Conservation (phyloP, 2,113 vertebrate species). For the Cathartes aura region DNA sequence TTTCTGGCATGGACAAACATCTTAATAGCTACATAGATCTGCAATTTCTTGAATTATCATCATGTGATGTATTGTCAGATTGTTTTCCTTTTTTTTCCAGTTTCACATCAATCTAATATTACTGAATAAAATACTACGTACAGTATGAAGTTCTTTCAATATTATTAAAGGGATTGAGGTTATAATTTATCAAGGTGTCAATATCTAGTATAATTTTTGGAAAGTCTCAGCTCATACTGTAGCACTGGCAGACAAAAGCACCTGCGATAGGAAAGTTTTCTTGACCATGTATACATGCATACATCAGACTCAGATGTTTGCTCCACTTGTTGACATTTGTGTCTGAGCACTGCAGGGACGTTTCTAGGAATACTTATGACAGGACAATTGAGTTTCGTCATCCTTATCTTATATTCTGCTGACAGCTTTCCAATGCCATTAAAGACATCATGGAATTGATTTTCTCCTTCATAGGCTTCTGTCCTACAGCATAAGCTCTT, state of each 20-base stretch:
- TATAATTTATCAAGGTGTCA: not conserved
- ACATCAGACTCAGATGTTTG: not conserved
- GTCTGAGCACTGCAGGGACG: not conserved
- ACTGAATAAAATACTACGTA: not conserved
- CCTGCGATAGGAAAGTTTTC: not conserved
- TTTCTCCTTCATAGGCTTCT: slow-evolving; percentile 17
- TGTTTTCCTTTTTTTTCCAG: not conserved
- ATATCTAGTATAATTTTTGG: not conserved
- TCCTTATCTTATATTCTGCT: not conserved
- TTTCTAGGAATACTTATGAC: not conserved
- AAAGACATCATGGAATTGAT: slow-evolving; percentile 11
- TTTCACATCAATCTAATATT: not conserved
- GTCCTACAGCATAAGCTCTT: slow-evolving; percentile 1
- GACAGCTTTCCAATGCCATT: slow-evolving; percentile 26
- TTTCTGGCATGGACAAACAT: not conserved
- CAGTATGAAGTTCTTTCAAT: not conserved
- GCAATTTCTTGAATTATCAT: not conserved
- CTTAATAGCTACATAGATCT: not conserved
- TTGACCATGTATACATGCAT: not conserved
- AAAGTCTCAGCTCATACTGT: not conserved
- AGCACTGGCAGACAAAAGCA: not conserved
- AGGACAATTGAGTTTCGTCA: not conserved
- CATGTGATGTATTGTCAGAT: not conserved
- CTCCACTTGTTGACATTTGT: not conserved
- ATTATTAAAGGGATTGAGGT: not conserved